Conservation (phyloP, 2,797 vertebrate species). For the Apodemus agrarius region DNA sequence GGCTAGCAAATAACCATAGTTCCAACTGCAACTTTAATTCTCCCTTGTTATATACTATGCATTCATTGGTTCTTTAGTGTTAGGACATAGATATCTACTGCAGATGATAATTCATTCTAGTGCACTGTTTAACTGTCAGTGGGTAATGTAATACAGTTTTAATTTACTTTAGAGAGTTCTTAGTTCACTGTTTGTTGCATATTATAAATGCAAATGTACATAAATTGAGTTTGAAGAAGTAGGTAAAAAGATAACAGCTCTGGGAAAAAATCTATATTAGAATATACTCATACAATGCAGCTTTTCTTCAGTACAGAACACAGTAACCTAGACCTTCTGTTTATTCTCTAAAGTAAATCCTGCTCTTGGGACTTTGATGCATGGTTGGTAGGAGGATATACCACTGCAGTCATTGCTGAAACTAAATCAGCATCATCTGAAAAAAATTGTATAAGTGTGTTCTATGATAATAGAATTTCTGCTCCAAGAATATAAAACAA, state of each 20-base stretch:
- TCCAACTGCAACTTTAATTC: neutral
- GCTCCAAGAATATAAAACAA: neutral
- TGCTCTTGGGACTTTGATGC: neutral
- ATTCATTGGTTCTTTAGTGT: neutral
- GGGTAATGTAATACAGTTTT: neutral
- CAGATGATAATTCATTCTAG: neutral
- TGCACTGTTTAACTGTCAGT: neutral
- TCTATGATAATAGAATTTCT: slow-evolving; percentile 44
- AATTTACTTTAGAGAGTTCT: neutral
- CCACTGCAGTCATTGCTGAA: neutral
- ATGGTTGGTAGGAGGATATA: neutral
- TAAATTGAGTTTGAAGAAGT: neutral
- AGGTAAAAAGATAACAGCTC: neutral
- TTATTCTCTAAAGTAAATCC: slow-evolving; percentile 6
- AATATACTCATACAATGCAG: neutral
- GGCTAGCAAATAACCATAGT: neutral
- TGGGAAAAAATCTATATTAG: neutral
- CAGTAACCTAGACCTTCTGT: neutral
- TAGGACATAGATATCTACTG: neutral
- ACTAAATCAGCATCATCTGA: neutral
- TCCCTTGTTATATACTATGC: neutral
- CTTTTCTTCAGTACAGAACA: neutral
- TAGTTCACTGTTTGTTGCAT: neutral
- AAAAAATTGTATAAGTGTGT: neutral
- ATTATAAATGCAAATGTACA: neutral